Conservation (phyloP, 2,797 vertebrate species). For the Tragelaphus eurycerus region DNA sequence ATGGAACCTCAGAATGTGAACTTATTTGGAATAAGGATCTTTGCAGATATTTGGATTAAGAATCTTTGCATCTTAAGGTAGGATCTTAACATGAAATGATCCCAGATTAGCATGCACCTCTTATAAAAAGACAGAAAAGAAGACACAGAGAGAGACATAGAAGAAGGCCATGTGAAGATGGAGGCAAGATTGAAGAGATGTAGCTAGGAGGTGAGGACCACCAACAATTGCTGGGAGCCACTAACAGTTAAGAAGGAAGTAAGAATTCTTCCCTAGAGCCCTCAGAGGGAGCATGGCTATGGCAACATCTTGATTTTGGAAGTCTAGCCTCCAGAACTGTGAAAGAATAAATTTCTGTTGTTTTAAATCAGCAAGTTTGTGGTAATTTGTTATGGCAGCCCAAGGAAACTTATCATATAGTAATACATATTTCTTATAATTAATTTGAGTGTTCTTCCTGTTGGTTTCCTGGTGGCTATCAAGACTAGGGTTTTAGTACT, state of each 20-base stretch:
- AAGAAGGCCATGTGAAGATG: neutral
- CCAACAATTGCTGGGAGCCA: neutral
- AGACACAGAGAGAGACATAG: neutral
- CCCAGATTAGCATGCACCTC: neutral
- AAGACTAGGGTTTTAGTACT: neutral
- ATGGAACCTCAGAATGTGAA: neutral
- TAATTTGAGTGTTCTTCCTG: neutral
- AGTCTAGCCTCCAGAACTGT: neutral
- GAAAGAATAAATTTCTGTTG: neutral
- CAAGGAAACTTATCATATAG: neutral
- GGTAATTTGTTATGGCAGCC: neutral
- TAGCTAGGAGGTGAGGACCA: neutral
- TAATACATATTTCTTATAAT: neutral
- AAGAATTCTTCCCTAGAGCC: neutral
- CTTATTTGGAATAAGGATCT: neutral
- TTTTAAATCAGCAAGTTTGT: neutral
- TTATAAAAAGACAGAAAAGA: neutral
- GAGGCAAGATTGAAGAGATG: neutral
- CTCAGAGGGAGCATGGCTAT: neutral
- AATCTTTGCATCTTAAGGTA: neutral
- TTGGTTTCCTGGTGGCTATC: neutral
- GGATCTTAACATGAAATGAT: neutral
- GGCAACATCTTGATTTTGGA: neutral
- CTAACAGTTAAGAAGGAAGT: neutral
- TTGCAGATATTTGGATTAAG: neutral